Base-by-base conservation (phyloP, 2,888 invertebrate species). In the Nephrotoma guestfalica region DNA sequence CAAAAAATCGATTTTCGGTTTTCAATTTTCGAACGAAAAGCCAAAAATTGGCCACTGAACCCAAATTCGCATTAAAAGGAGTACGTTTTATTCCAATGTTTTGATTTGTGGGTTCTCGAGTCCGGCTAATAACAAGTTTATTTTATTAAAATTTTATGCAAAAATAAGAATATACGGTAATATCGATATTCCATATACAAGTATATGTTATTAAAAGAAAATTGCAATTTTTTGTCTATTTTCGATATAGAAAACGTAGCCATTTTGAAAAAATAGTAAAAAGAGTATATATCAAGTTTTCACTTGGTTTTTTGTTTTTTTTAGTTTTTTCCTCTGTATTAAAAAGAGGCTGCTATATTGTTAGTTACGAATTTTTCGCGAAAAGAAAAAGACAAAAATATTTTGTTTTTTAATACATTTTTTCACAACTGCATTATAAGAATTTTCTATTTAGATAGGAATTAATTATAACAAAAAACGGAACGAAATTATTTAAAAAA, bases 381-480 rank as follows among this genome's bases (percentile, higher is more conserved):
- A 18, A 85, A 30, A 85, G 85, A 85, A 43, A 42, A 42, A 85
- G 85, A 42, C 18, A 85, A 43, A 85, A 43, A 43, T 18, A 43
- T 85, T 85, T 85, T 85, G 84, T 42, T 71, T 71, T 42, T 41
- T 41, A 84, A 41, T 43, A 85, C 43, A 85, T 85, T 85, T 85
- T 85, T 85, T 84, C 18, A 43, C 85, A 85, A 85, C 85, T 85
- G 85, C 85, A 85, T 85, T 85, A 71, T 71, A 85, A 85, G 85
- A 85, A 84, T 85, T 85, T 85, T 85, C 85, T 43, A 85, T 85
- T 51, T 85, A 85, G 85, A 41, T 85, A 85, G 85, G 84, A 41
- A 85, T 43, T 43, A 85, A 85, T 85, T 85, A 85, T 43, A 41
- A 85, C 41, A 84, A 84, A 84, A 71, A 71, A 71, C 71, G 71